These are phyloP conservation scores for Drosophila macrothrix DNA, from an alignment of 2,888 invertebrate species.

Conservation along the genomic window DNA sequence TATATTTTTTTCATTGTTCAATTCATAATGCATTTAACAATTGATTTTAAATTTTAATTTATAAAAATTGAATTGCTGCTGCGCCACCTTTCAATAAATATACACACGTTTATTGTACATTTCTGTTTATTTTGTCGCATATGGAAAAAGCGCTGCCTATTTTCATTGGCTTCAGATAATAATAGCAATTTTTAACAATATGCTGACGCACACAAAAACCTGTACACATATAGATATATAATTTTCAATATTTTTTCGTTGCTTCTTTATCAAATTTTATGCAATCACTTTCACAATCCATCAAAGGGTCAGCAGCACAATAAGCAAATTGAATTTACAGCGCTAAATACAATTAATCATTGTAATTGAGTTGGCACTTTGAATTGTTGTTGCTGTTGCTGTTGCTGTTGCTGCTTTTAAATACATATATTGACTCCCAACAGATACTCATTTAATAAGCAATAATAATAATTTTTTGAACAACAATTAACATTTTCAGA, in stretches of 20 bases:
- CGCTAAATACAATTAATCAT: slow-evolving; percentile 66
- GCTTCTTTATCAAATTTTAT: slow-evolving; percentile 51
- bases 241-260: slow-evolving; percentile 17
- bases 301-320: slow-evolving; percentile 47
- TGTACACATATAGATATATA: background rate
- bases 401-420: slow-evolving; percentile 19
- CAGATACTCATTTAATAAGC: slow-evolving; percentile 37
- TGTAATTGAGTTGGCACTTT: slow-evolving; percentile 56
- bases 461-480: slow-evolving; percentile 35
- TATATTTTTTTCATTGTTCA: background rate
- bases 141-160: slow-evolving; percentile 15
- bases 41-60: slow-evolving; percentile 56
- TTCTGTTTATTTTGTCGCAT: slow-evolving; percentile 31
- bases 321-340: slow-evolving; percentile 66
- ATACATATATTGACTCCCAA: slow-evolving; percentile 26
- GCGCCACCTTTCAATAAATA: background rate
- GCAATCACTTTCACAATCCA: slow-evolving; percentile 76
- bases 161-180: slow-evolving; percentile 39
- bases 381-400: slow-evolving; percentile 17
- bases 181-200: slow-evolving; percentile 10
- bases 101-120: background rate
- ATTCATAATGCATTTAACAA: slow-evolving; percentile 29
- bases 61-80: slow-evolving; percentile 27
- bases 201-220: slow-evolving; percentile 9
- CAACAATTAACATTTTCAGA: slow-evolving; percentile 50